These are phyloP conservation scores for Caligus rogercresseyi DNA, from an alignment of 1,140 invertebrate species.

Conservation along the genomic window DNA sequence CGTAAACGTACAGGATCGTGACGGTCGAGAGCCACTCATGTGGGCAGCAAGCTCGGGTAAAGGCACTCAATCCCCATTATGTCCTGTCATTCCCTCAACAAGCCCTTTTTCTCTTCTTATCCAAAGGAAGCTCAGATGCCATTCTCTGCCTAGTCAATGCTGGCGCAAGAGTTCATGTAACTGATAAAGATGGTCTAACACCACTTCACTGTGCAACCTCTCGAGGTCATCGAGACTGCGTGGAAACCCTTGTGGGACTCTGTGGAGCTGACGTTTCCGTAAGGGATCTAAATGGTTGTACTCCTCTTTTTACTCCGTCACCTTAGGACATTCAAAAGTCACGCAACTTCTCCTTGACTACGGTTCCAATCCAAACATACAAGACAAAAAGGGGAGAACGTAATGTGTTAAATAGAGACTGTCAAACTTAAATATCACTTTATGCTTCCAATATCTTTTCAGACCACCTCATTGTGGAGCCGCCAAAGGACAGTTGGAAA, in stretches of 20 bases:
- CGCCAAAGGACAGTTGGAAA: slow-evolving; percentile 80
- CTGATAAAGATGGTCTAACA: slow-evolving; percentile 49
- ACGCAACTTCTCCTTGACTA: slow-evolving; percentile 69
- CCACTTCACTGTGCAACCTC: slow-evolving; percentile 81
- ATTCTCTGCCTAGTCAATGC: slow-evolving; percentile 66
- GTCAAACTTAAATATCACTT: no score
- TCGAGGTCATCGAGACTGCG: slow-evolving; percentile 74
- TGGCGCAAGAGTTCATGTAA: slow-evolving; percentile 52
- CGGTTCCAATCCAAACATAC: slow-evolving; percentile 72
- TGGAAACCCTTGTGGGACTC: slow-evolving; percentile 71
- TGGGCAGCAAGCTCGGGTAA: slow-evolving; percentile 88
- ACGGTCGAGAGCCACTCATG: slow-evolving; percentile 74
- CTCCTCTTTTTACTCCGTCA: slow-evolving; percentile 90
- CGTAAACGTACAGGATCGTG: slow-evolving; percentile 67
- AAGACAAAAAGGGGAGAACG: slow-evolving; percentile 77
- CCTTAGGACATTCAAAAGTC: slow-evolving; percentile 80
- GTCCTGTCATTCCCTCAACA: no score
- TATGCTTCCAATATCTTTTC: slow-evolving; percentile 17
- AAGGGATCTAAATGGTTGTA: slow-evolving; percentile 70
- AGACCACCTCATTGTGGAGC: slow-evolving; percentile 59
- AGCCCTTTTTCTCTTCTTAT: no score
- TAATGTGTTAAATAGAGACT: slow-evolving; percentile 30
- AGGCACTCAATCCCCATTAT: neutral
- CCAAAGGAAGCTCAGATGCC: slow-evolving; percentile 58
- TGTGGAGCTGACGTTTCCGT: slow-evolving; percentile 69